Conservation (phyloP, 2,113 vertebrate genomes). For the Neotoma lepida region DNA sequence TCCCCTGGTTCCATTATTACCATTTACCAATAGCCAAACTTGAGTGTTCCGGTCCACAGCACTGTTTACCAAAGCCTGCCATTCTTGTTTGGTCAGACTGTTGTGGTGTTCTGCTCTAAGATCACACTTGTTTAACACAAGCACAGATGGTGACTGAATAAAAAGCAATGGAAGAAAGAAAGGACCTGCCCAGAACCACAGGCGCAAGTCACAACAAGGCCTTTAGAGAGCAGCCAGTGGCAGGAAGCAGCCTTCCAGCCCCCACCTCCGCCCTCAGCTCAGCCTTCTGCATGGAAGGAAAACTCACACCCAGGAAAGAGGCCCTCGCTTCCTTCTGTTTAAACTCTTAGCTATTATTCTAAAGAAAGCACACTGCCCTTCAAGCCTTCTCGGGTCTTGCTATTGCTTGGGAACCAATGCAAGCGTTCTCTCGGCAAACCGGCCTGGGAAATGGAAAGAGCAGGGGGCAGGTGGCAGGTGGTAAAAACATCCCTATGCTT, state of each 20-base stretch:
- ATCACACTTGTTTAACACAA: constrained; percentile 55
- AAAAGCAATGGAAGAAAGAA: constrained; percentile 7
- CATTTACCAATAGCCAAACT: background rate
- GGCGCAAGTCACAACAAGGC: constrained; percentile 59
- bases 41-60: background rate
- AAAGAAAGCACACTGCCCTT: background rate
- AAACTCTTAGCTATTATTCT: background rate
- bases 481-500: background rate
- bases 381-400: background rate
- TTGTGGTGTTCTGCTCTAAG: constrained; percentile 27
- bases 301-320: background rate
- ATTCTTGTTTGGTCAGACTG: background rate
- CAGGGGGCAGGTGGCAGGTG: background rate
- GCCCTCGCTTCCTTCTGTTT: background rate
- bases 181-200: constrained; percentile 53
- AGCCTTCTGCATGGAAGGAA: background rate
- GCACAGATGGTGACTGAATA: constrained; percentile 45
- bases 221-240: background rate
- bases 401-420: background rate
- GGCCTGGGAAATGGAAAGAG: background rate
- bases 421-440: rapidly evolving
- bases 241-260: constrained; percentile 7
- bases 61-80: background rate
- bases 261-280: constrained; percentile 6
- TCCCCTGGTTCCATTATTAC: background rate